Evolutionary conservation across 2,888 invertebrate genomes (phyloP), one percentile per base, ranked within the genome.

Genomic region (Leptinotarsa peninsularis): DNA sequence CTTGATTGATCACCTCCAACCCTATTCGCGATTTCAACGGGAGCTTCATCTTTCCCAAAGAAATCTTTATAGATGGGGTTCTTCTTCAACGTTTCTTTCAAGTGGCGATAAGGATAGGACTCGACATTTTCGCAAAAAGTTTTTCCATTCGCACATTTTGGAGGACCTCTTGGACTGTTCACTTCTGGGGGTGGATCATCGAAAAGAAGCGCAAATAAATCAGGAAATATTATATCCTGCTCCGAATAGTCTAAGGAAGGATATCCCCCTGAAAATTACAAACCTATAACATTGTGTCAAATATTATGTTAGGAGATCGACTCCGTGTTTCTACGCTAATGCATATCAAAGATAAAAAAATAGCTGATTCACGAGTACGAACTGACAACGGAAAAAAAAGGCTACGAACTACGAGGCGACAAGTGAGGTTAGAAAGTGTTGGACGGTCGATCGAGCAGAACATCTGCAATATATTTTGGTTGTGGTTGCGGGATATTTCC

Each of bases 41-140:
- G 75, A 43, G 71, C 74, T 43, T 75, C 84, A 66, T 85, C 86
- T 50, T 79, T 77, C 13, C 85, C 85, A 72, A 83, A 84, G n/a
- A 83, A 72, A 52, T 79, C 79, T 49, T 76, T 80, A 71, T 78
- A 72, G 3, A 73, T 50, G 15, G 75, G 66, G 18, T 82, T 81
- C 87, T 84, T 77, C 27, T 79, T 74, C 21, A 88, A 77, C 1
- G 87, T 79, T 5, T 80, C 80, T 23, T 86, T 85, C 13, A 90
- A 76, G 14, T 86, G 83, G 0, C 85, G 81, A 27, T 86, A 84
- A 0, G 90, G 90, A 80, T 91, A 91, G 49, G 88, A 84, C 60
- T 86, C 87, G 18, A 89, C 86, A 49, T 87, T 82, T 69, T 88
- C 89, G 82, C 91, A 91, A 80, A 89, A 90, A 5, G 88, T 86